These are phyloP conservation scores for Megalonaias nervosa DNA, from an alignment of 1,140 invertebrate species.

Conservation along the genomic window DNA sequence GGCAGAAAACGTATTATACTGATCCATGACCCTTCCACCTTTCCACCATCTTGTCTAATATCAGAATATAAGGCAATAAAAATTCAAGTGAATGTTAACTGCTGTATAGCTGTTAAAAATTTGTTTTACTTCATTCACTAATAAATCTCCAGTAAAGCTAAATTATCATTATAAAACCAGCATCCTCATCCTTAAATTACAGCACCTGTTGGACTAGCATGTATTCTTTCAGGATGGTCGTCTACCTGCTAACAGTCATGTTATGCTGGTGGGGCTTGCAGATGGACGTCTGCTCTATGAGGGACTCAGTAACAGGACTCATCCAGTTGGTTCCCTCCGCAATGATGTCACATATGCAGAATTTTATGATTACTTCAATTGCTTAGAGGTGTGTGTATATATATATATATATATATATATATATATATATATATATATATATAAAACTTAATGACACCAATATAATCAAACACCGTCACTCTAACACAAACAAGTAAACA, in stretches of 20 bases:
- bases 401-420: neutral
- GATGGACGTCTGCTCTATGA: constrained; percentile 73
- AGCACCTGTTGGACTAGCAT: neutral
- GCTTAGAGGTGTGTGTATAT: constrained; percentile 68
- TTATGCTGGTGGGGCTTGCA: constrained; percentile 72
- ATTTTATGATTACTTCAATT: constrained; percentile 73
- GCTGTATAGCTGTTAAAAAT: neutral
- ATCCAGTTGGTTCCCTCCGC: constrained; percentile 72
- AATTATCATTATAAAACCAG: neutral
- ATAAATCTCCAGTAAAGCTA: neutral
- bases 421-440: neutral
- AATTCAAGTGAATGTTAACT: too few species aligned
- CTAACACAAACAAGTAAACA: neutral
- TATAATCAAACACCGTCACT: neutral
- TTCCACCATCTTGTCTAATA: too few species aligned
- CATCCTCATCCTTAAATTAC: neutral
- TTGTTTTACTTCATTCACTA: neutral
- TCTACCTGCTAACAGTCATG: constrained; percentile 71
- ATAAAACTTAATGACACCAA: neutral
- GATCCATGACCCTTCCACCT: too few species aligned
- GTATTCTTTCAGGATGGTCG: constrained; percentile 54
- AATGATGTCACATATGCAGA: constrained; percentile 72
- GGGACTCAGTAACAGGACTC: constrained; percentile 68
- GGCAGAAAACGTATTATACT: too few species aligned
- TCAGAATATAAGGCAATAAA: too few species aligned